Conservation (phyloP, 2,113 vertebrate species). For the Malurus cyaneus region DNA sequence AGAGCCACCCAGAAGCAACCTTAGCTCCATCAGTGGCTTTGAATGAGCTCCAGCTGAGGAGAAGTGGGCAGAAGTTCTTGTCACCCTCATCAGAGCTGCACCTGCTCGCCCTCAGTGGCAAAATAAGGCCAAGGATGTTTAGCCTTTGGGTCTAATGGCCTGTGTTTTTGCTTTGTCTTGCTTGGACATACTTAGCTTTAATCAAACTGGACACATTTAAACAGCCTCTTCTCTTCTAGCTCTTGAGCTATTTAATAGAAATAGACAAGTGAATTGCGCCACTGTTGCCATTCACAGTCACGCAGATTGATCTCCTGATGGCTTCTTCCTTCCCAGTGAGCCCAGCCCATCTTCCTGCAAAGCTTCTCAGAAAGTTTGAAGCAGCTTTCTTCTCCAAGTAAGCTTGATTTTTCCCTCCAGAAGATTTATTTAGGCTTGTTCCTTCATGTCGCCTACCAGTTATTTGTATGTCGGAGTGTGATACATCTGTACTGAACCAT, state of each 20-base stretch:
- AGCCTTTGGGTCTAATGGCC: not conserved
- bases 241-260: not conserved
- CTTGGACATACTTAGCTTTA: not conserved
- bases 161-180: not conserved
- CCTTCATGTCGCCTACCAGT: not conserved
- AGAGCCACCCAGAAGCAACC: not conserved
- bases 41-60: not conserved
- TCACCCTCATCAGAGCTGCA: not conserved
- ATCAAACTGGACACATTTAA: not conserved
- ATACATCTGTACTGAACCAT: not conserved
- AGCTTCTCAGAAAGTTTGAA: not conserved
- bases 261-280: accelerated
- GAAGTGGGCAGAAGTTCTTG: not conserved
- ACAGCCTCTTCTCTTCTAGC: not conserved
- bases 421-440: conserved; percentile 33
- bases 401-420: not conserved
- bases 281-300: not conserved
- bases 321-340: not conserved
- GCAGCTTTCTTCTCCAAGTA: not conserved
- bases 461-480: not conserved
- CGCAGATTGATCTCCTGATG: accelerated
- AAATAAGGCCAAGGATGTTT: not conserved
- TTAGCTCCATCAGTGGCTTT: not conserved
- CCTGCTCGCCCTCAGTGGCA: accelerated
- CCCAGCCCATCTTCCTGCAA: not conserved